Conservation (phyloP, 2,797 vertebrate genomes). For the Pangasius krempfi region DNA sequence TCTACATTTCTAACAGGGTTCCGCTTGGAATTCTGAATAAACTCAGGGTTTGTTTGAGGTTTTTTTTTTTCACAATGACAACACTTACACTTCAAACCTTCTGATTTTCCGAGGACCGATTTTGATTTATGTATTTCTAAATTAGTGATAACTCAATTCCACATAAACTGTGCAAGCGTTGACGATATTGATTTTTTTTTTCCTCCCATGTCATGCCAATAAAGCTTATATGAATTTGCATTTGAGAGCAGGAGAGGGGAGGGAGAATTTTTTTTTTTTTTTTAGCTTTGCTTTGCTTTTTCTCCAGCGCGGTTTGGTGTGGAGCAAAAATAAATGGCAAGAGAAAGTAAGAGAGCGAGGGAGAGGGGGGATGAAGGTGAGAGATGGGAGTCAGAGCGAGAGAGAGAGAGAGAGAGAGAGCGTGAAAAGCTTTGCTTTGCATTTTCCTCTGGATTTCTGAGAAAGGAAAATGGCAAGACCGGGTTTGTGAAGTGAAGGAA, state of each 20-base stretch:
- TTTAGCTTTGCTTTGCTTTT: conserved; percentile 16
- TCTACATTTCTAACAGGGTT: not conserved
- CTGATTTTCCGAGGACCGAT: not conserved
- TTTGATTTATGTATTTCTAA: conserved; percentile 21
- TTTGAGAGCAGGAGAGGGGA: not conserved
- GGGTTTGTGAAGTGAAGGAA: conserved; percentile 3
- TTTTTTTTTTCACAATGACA: not conserved
- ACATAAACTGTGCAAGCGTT: conserved; percentile 6
- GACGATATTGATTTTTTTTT: conserved; percentile 12
- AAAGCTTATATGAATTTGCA: conserved; percentile 30
- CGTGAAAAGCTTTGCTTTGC: conserved; percentile 49
- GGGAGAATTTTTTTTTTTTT: not conserved
- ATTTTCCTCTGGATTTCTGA: not conserved
- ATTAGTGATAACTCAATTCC: not conserved
- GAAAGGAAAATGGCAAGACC: not conserved
- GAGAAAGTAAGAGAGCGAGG: conserved; percentile 21
- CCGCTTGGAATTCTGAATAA: not conserved
- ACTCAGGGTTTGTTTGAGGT: not conserved
- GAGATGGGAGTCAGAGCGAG: conserved; percentile 67
- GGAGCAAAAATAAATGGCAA: conserved; percentile 26
- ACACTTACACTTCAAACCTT: not conserved
- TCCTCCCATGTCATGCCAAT: not conserved
- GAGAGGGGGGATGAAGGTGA: conserved; percentile 36
- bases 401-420: conserved; percentile 64
- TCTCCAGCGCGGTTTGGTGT: conserved; percentile 15